A percentile compares a stretch with the other conserved stretches of the same genome.
Conservation (phyloP, 2,888 invertebrate genomes). For the Drosophila glabriapex region DNA sequence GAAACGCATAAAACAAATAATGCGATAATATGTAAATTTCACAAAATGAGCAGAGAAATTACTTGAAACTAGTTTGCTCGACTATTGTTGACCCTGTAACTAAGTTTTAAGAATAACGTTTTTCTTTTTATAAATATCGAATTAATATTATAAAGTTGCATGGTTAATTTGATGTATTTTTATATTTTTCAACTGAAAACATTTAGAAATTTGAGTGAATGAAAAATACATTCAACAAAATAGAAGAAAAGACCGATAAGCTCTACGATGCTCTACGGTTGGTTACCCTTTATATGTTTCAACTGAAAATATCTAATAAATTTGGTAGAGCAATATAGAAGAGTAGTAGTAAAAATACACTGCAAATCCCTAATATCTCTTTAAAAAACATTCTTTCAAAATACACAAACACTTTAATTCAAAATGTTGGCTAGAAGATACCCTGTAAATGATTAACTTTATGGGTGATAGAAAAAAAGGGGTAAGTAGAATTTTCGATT, state of each 20-base stretch:
- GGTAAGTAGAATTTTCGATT: background rate
- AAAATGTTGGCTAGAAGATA: background rate
- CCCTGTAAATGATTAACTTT: background rate
- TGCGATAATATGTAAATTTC: background rate
- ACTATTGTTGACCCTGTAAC: no score
- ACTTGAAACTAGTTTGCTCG: background rate
- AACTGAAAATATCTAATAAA: background rate
- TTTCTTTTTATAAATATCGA: no score
- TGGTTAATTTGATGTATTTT: background rate
- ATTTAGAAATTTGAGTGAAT: background rate
- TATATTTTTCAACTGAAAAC: background rate
- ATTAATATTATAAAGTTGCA: background rate
- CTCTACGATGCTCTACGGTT: background rate
- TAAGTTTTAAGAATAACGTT: no score
- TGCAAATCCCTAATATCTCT: no score
- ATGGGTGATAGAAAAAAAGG: background rate
- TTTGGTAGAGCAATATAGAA: background rate
- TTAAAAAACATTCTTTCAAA: no score
- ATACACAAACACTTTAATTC: background rate
- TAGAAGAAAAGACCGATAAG: background rate
- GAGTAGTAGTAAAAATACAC: background rate
- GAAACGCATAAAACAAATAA: background rate
- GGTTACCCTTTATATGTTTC: background rate
- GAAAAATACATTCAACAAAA: background rate
- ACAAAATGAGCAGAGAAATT: no score